A percentile compares a stretch with the other conserved stretches of the same genome.
Conservation (phyloP, 2,113 vertebrate genomes). For the Hylia prasina region DNA sequence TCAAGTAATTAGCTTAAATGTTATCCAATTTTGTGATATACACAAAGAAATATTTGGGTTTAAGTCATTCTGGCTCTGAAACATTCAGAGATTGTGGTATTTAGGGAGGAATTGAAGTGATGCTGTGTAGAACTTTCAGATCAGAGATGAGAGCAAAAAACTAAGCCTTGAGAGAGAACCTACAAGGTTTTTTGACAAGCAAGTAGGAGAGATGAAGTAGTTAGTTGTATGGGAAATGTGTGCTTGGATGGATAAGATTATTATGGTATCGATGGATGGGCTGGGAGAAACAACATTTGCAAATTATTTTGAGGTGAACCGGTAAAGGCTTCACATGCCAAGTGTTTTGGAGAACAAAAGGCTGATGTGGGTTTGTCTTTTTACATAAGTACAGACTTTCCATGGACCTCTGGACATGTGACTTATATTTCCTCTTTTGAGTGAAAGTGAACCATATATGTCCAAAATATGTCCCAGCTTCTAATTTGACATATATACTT, state of each 20-base stretch:
- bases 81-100: not conserved
- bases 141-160: not conserved
- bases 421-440: not conserved
- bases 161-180: not conserved
- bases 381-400: not conserved
- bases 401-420: not conserved
- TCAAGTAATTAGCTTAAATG: not conserved
- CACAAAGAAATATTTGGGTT: not conserved
- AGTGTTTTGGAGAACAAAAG: not conserved
- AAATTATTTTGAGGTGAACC: not conserved
- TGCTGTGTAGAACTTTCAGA: not conserved
- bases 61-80: not conserved
- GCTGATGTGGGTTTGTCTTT: not conserved
- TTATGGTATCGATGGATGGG: not conserved
- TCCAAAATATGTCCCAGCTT: not conserved
- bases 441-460: not conserved
- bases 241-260: not conserved
- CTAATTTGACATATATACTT: not conserved
- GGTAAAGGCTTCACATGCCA: not conserved
- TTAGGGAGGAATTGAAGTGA: not conserved
- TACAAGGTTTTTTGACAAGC: not conserved
- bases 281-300: not conserved
- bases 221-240: not conserved
- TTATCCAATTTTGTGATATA: not conserved
- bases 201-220: not conserved